Evolutionary conservation across 2,113 vertebrate genomes (phyloP).

Genomic region (Gavialis gangeticus): DNA sequence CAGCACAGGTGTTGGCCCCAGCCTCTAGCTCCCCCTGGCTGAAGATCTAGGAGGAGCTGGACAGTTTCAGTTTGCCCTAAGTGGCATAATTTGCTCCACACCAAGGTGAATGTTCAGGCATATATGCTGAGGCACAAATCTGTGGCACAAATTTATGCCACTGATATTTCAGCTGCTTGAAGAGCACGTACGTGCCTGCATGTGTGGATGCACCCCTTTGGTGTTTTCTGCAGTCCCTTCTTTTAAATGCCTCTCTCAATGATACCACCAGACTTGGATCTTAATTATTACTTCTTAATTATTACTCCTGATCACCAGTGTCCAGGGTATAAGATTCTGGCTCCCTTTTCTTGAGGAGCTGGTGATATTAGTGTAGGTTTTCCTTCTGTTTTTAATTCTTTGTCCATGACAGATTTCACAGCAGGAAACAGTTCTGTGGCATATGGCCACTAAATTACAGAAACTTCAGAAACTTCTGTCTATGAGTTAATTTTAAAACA

Average conservation of each 20-base stretch:
- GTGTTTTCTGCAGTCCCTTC: not conserved
- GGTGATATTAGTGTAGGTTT: slow-evolving; percentile 67
- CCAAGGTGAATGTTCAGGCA: no score
- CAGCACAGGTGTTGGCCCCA: no score
- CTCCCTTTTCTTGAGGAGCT: slow-evolving; percentile 42
- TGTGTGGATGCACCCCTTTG: not conserved
- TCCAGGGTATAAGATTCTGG: slow-evolving; percentile 35
- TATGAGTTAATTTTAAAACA: slow-evolving; percentile 78
- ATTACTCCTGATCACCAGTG: not conserved
- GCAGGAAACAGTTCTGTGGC: slow-evolving; percentile 75
- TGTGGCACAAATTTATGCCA: no score
- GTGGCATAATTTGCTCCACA: no score
- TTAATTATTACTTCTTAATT: slow-evolving; percentile 32
- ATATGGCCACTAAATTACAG: slow-evolving; percentile 79
- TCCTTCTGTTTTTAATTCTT: slow-evolving; percentile 73
- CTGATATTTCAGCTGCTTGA: not conserved
- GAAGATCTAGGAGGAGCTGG: no score
- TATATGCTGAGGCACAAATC: no score
- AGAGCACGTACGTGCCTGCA: not conserved
- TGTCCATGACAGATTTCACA: slow-evolving; percentile 80
- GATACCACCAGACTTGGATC: not conserved
- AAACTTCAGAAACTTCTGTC: slow-evolving; percentile 80
- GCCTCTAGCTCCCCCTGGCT: no score
- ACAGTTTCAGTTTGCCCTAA: no score
- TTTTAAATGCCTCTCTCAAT: not conserved